Base-by-base conservation (phyloP, 2,888 invertebrate species). In the Diabrotica balteata region DNA sequence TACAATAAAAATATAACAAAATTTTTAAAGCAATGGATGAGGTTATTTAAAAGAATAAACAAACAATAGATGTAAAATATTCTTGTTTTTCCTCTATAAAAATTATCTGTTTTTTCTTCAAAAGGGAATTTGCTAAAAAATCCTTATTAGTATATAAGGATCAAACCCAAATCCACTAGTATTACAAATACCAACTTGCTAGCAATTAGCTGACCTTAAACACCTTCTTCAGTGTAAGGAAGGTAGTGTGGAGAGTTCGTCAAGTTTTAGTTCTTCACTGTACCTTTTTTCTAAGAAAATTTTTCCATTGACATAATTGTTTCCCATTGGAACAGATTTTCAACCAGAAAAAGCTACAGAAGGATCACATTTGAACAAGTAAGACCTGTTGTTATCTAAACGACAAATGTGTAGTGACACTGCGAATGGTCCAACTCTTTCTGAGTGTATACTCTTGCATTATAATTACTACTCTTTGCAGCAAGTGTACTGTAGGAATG, bases 371-470 rank as follows among this genome's bases (percentile, higher is more conserved):
- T 99, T 99, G 87, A 97, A 99, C 63, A 99, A 87, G 82, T 94
- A 96, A 0, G 98, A 97, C 58, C 93, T 89, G 57, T 90, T 93
- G 64, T 90, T 90, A 81, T 99, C 98, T 98, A 98, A 99, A 1
- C 99, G 98, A 80, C 97, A 97, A 78, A 99, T 94, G 77, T 99
- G 86, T 7, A 99, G 86, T 0, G 98, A 99, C 1, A 99, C 98
- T 5, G 99, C 99, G 84, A 99, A 99, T 0, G 99, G 99, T 78
- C 99, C 90, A 7, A 99, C 99, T 77, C 99, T 99, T 68, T 98
- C 98, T 2, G 97, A 97, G 99, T 7, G 99, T 99, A 82, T 97
- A 99, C 84, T 99, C 99, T 85, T 99, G 99, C 98, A 99, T 99
- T 43, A 99, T 93, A 64, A 94, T 93, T 32, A 98, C 98, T 1